Evolutionary conservation across 2,888 invertebrate species (phyloP).

Genomic region (Disparrhopalites patrizii): DNA sequence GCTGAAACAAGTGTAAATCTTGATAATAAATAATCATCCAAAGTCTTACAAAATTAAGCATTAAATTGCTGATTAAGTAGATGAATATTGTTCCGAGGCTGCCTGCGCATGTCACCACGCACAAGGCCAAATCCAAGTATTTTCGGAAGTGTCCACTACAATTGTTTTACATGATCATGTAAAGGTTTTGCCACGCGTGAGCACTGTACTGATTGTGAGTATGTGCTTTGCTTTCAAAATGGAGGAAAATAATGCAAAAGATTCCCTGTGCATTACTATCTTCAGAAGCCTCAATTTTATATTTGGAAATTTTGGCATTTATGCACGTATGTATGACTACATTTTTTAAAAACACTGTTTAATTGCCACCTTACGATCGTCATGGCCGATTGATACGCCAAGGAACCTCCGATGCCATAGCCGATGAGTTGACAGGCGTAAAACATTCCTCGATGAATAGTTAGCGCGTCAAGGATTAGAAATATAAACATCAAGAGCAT

Average conservation of each 20-base stretch:
- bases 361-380: not conserved
- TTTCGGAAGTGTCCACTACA: constrained; percentile 35
- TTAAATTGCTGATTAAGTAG: constrained; percentile 15
- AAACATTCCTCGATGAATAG: constrained; percentile 21
- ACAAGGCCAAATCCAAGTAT: constrained; percentile 19
- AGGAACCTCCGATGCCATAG: constrained; percentile 35
- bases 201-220: too few relatives aligned
- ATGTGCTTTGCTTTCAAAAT: too few relatives aligned
- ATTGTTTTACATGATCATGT: too few relatives aligned
- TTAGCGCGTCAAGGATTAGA: constrained; percentile 33
- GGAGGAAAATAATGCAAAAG: too few relatives aligned
- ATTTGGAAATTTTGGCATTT: too few relatives aligned
- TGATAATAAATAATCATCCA: too few relatives aligned
- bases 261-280: too few relatives aligned
- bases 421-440: constrained; percentile 32
- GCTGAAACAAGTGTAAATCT: not conserved
- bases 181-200: too few relatives aligned
- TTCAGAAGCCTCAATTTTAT: too few relatives aligned
- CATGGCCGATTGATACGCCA: constrained; percentile 33
- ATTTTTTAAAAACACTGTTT: too few relatives aligned
- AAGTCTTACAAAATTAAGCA: constrained; percentile 22
- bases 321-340: not conserved
- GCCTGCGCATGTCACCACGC: constrained; percentile 10
- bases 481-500: constrained; percentile 39
- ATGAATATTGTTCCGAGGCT: constrained; percentile 26